Evolutionary conservation across 2,888 invertebrate species (phyloP), one percentile per base, ranked within the genome.

Genomic region (Theretra japonica): DNA sequence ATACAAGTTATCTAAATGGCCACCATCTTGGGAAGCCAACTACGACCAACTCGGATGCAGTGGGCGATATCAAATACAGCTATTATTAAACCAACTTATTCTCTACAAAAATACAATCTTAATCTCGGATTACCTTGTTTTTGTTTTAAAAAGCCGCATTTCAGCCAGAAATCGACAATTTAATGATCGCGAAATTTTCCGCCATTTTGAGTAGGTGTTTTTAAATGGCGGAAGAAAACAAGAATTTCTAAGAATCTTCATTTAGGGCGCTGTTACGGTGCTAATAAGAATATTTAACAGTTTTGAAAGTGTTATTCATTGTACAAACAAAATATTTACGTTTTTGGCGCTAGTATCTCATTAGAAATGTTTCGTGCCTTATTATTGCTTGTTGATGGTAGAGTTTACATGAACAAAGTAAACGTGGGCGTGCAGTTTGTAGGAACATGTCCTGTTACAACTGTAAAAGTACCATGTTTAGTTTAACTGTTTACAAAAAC

Each of bases 271-370:
- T 48, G 17, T 21, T 41, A 62, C 21, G 41, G 15, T 23, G 65
- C 65, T 65, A 65, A 65, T 65, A 65, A 65, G 23, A 65, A 41
- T 23, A 48, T 17, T 65, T 65, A 65, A 48, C 65, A 65, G 65
- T 65, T 65, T 58, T 65, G 48, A 65, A 65, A 65, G 65, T 65
- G 65, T 65, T 65, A 65, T 17, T 65, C 65, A 65, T 65, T 48
- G 21, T 41, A 65, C 65, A 33, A 60, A 60, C 60, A 60, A n/a
- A 30, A 21, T 33, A 23, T 65, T 48, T 65, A 65, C 48, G 17
- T 21, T 62, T 62, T 21, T 62, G 41, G 28, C 25, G 28, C 11
- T 41, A 65, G 48, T 21, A 62, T 23, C 6, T 41, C 21, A 21
- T 33, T 30, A 60, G 48, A 33, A 41, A 62, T 33, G 62, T 48